Conservation (phyloP, 2,888 invertebrate genomes). For the Epinotia bilunana region DNA sequence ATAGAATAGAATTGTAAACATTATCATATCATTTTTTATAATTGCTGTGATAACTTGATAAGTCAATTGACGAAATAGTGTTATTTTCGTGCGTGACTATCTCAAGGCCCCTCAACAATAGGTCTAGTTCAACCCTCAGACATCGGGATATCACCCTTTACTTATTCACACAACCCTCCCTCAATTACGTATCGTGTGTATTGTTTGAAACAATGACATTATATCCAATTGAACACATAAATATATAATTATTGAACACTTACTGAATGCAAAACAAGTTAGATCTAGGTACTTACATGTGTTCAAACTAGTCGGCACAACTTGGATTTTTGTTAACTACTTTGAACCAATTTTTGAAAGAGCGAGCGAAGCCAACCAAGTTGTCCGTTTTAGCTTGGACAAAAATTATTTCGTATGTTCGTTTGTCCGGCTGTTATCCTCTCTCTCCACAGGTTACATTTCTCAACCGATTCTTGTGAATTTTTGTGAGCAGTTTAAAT, state of each 20-base stretch:
- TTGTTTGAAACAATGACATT: background rate
- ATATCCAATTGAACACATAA: background rate
- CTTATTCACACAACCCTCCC: conserved; percentile 7
- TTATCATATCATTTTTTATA: too few species aligned
- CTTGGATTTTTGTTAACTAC: too few species aligned
- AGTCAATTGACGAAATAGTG: background rate
- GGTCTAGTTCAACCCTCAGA: conserved; percentile 10
- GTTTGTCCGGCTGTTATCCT: too few species aligned
- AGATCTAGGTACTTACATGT: background rate
- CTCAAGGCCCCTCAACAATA: conserved; percentile 2
- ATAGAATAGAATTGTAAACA: too few species aligned
- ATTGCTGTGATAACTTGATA: background rate
- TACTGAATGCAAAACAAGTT: background rate
- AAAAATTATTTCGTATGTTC: too few species aligned
- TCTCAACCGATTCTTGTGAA: too few species aligned
- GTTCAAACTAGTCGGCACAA: background rate
- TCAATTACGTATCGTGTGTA: conserved; percentile 4
- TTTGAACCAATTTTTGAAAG: too few species aligned
- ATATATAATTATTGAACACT: too few species aligned
- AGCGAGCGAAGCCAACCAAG: too few species aligned
- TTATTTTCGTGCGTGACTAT: conserved; percentile 15
- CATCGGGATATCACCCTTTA: conserved; percentile 1
- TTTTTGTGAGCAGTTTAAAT: too few species aligned
- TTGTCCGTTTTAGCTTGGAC: too few species aligned
- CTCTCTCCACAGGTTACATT: too few species aligned